Evolutionary conservation across 2,888 invertebrate genomes (phyloP).

Genomic region (Tetropium fuscum): DNA sequence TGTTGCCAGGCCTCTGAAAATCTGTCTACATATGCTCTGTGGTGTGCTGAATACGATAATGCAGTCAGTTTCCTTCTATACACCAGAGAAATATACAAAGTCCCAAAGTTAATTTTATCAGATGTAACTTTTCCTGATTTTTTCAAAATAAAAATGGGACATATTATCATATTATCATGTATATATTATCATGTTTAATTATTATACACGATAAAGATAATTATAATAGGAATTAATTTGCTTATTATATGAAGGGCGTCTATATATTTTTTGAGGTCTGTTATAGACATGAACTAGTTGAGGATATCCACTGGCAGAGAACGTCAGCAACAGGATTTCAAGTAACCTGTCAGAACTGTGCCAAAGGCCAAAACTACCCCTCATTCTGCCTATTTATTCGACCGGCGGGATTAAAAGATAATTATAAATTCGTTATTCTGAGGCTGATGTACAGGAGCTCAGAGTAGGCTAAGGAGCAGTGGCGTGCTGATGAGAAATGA

Average conservation of each 20-base stretch:
- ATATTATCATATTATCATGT: too few species aligned
- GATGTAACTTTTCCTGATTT: too few species aligned
- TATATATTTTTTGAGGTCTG: constrained; percentile 9
- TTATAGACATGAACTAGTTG: constrained; percentile 14
- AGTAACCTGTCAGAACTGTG: constrained; percentile 27
- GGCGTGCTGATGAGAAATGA: background rate
- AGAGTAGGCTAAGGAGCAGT: background rate
- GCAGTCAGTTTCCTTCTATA: too few species aligned
- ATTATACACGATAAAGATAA: too few species aligned
- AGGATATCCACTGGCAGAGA: constrained; percentile 17
- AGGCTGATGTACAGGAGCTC: constrained; percentile 16
- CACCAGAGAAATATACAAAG: too few species aligned
- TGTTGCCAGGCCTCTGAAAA: too few species aligned
- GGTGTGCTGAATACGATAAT: too few species aligned
- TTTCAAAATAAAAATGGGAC: too few species aligned
- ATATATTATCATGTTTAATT: too few species aligned
- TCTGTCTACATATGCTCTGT: too few species aligned
- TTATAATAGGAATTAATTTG: too few species aligned
- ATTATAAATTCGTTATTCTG: constrained; percentile 25
- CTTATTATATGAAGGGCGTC: background rate
- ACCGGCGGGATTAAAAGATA: constrained; percentile 28
- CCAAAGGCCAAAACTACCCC: constrained; percentile 28
- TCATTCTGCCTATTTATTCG: constrained; percentile 28
- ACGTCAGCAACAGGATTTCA: constrained; percentile 22
- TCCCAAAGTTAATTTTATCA: too few species aligned